phyloP scores from a whole-genome alignment of 2,113 vertebrate genomes.

The Chloropsis cyanopogon region DNA sequence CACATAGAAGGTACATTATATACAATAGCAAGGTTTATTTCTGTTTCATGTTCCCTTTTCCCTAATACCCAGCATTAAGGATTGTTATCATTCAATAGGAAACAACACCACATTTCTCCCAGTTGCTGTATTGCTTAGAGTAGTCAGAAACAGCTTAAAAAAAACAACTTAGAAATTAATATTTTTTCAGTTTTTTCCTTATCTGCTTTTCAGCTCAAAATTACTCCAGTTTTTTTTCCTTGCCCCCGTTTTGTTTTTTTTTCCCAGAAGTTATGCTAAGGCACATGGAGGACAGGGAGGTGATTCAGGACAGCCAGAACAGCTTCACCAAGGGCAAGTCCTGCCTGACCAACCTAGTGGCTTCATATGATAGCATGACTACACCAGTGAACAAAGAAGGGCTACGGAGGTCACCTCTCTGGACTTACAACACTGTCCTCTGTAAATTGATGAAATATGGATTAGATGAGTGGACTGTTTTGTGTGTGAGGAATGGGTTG shows the following conservation, averaged over 20 bases:
- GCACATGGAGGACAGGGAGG: neutral
- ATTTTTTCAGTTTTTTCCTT: neutral
- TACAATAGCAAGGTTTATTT: neutral
- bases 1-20: neutral
- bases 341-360: neutral
- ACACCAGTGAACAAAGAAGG: neutral
- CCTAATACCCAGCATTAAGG: neutral
- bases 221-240: neutral
- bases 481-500: fast-evolving
- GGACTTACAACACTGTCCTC: fast-evolving
- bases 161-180: neutral
- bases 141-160: neutral
- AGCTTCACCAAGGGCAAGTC: neutral
- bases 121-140: neutral
- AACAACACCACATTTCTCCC: neutral
- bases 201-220: neutral
- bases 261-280: neutral
- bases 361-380: neutral
- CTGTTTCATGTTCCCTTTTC: neutral
- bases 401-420: neutral
- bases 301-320: neutral
- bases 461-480: neutral
- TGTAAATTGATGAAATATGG: neutral
- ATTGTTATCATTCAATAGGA: neutral
- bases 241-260: neutral